These are phyloP conservation scores for Mellilla xanthometata DNA, from an alignment of 2,888 invertebrate genomes.

Conservation along the genomic window DNA sequence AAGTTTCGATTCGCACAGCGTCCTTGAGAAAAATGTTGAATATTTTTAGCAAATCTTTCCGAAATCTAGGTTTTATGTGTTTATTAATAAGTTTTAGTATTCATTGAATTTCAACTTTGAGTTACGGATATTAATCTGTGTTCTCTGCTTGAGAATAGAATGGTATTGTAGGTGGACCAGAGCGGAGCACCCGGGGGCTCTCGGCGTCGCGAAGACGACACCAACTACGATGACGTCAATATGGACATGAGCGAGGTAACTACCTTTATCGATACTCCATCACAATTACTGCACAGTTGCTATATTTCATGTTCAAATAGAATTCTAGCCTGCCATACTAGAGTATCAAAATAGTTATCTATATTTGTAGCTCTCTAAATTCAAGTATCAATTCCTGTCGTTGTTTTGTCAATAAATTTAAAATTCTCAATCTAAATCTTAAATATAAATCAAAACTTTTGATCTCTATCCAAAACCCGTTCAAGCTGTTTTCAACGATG, in stretches of 20 bases:
- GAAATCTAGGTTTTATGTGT: not conserved
- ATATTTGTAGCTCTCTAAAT: not conserved
- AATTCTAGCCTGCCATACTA: slow-evolving; percentile 1
- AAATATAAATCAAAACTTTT: slow-evolving; percentile 25
- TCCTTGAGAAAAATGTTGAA: slow-evolving; percentile 35
- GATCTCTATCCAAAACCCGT: slow-evolving; percentile 31
- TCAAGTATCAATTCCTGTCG: not conserved
- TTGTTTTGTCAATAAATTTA: slow-evolving; percentile 1
- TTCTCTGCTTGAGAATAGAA: slow-evolving; percentile 85
- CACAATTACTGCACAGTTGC: slow-evolving; percentile 14
- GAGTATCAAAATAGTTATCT: not conserved
- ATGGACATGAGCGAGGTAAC: slow-evolving; percentile 91
- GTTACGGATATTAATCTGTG: slow-evolving; percentile 69
- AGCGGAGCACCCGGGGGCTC: slow-evolving; percentile 40
- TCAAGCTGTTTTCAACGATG: slow-evolving; percentile 71
- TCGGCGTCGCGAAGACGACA: slow-evolving; percentile 80
- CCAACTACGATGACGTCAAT: slow-evolving; percentile 89
- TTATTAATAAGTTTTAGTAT: not conserved
- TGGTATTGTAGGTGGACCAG: slow-evolving; percentile 75
- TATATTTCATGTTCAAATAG: slow-evolving; percentile 5
- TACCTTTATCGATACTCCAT: slow-evolving; percentile 31
- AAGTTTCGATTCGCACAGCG: slow-evolving; percentile 42
- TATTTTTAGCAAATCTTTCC: not conserved
- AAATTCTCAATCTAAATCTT: slow-evolving; percentile 2
- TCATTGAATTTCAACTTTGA: slow-evolving; percentile 19